Conservation (phyloP, 2,888 invertebrate species). For the Petrophora chlorosata region DNA sequence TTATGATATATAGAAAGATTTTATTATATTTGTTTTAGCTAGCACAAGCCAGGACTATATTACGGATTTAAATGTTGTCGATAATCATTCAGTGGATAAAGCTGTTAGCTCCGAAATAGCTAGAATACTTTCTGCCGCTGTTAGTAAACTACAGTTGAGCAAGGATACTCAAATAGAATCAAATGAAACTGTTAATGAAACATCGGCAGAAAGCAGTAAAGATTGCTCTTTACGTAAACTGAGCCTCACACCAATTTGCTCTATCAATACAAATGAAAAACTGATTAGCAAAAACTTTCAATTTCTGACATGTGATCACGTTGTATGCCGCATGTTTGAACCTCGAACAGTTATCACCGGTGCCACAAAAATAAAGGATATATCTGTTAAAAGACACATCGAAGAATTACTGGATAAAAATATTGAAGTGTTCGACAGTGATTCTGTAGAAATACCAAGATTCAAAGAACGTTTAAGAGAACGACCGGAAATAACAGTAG, state of each 20-base stretch:
- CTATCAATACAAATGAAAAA: constrained; percentile 49
- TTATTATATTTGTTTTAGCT: constrained; percentile 12
- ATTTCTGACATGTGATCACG: constrained; percentile 9
- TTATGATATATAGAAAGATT: background rate
- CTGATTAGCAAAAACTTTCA: constrained; percentile 1
- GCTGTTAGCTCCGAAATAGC: constrained; percentile 41
- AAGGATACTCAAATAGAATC: constrained; percentile 19
- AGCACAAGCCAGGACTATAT: background rate
- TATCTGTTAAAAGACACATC: constrained; percentile 3
- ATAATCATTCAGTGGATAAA: constrained; percentile 33
- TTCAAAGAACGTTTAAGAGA: constrained; percentile 31
- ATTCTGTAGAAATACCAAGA: background rate
- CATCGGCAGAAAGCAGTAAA: constrained; percentile 6
- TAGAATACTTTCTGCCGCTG: no score
- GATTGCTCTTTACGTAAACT: constrained; percentile 41
- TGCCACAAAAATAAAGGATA: background rate
- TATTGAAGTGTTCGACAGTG: constrained; percentile 1
- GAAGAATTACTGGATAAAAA: constrained; percentile 7
- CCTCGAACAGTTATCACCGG: background rate
- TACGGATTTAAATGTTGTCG: background rate
- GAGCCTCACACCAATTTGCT: constrained; percentile 56
- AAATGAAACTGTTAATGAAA: constrained; percentile 23
- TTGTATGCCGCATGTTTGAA: constrained; percentile 15
- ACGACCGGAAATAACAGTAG: constrained; percentile 57
- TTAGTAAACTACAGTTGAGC: constrained; percentile 14